Evolutionary conservation across 2,797 vertebrate genomes (phyloP).

Genomic region (Nannoperca australis): DNA sequence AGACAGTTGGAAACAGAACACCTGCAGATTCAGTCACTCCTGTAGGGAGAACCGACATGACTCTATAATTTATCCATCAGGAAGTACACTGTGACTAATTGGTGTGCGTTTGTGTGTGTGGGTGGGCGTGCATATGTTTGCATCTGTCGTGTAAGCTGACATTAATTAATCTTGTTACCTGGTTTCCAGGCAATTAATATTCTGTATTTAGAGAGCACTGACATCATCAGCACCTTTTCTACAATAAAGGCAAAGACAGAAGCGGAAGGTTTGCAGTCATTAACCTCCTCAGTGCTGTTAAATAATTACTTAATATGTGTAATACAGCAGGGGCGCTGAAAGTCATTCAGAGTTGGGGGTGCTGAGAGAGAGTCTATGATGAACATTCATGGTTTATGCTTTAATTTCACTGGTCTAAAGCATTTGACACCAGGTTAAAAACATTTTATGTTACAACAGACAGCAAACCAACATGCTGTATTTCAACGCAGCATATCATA

Average conservation of each 20-base stretch:
- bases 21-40: conserved; percentile 55
- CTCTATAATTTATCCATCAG: conserved; percentile 48
- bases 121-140: neutral
- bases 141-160: conserved; percentile 32
- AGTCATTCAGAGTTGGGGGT: no score
- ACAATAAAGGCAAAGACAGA: conserved; percentile 10
- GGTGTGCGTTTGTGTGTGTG: conserved; percentile 28
- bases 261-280: conserved; percentile 6
- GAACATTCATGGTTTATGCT: no score
- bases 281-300: conserved; percentile 9
- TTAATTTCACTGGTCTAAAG: no score
- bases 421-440: no score
- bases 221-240: conserved; percentile 20
- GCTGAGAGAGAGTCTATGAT: no score
- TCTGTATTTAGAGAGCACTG: conserved; percentile 35
- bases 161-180: conserved; percentile 64
- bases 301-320: conserved; percentile 1
- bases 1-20: conserved; percentile 53
- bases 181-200: conserved; percentile 47
- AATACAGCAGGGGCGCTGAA: neutral
- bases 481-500: no score
- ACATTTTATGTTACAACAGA: no score
- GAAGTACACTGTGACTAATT: conserved; percentile 56
- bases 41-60: conserved; percentile 26
- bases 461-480: no score